Conservation (phyloP, 2,888 invertebrate species). For the Charanyca ferruginea region DNA sequence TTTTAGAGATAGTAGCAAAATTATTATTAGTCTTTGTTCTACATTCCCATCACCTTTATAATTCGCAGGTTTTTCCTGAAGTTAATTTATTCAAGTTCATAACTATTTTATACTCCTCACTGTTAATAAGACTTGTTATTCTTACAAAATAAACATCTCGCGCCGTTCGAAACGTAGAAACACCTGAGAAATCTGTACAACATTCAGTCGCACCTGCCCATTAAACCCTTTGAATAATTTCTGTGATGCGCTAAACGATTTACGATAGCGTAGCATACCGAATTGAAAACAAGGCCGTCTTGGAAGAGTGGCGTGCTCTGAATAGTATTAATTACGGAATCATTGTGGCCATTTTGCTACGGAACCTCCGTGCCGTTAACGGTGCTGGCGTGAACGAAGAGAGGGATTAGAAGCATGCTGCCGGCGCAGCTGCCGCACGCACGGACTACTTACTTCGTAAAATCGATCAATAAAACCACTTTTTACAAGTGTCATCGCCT, state of each 20-base stretch:
- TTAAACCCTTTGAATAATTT: conserved; percentile 79
- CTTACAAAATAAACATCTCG: conserved; percentile 25
- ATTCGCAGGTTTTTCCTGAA: conserved; percentile 23
- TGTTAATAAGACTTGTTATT: conserved; percentile 32
- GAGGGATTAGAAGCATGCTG: conserved; percentile 77
- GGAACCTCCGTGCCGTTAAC: conserved; percentile 79
- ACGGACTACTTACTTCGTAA: conserved; percentile 68
- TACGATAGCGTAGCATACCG: conserved; percentile 82
- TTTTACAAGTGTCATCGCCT: conserved; percentile 67
- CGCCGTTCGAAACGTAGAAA: conserved; percentile 48
- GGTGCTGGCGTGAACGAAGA: conserved; percentile 74
- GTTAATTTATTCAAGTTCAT: conserved; percentile 43
- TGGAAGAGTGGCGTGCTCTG: conserved; percentile 82
- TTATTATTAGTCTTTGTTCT: conserved; percentile 37
- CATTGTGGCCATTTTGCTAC: conserved; percentile 78
- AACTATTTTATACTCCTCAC: conserved; percentile 21
- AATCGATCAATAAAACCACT: conserved; percentile 67
- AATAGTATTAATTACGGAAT: conserved; percentile 86
- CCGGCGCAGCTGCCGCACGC: conserved; percentile 76
- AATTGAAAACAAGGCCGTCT: conserved; percentile 88
- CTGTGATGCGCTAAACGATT: conserved; percentile 85
- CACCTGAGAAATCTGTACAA: conserved; percentile 74
- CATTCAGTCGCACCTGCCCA: conserved; percentile 81
- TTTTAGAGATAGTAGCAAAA: conserved; percentile 13
- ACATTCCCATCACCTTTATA: conserved; percentile 18